phyloP scores from a whole-genome alignment of 2,113 vertebrate genomes.

The Mastomys natalensis region DNA sequence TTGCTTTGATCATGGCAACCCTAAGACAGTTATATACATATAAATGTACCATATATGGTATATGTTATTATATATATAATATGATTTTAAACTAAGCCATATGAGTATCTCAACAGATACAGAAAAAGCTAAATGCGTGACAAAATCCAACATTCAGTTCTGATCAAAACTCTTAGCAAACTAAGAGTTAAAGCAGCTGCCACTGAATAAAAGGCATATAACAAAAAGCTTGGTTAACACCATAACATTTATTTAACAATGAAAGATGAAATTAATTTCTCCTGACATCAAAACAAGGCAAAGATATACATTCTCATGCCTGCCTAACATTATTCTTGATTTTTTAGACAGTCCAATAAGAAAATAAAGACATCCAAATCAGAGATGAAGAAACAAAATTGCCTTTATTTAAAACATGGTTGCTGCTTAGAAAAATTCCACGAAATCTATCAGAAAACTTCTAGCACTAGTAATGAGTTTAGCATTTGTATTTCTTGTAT shows the following conservation, averaged over 20 bases:
- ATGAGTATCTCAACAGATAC: background rate
- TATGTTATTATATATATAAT: background rate
- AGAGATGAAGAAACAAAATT: slow-evolving; percentile 12
- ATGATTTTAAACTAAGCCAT: slow-evolving; percentile 23
- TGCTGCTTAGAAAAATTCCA: slow-evolving; percentile 55
- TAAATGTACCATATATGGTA: background rate
- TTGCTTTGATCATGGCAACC: too few species aligned
- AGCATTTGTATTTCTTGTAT: background rate
- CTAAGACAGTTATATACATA: background rate
- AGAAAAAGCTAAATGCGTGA: background rate
- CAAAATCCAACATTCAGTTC: slow-evolving; percentile 18
- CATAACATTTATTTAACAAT: background rate
- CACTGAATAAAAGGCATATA: slow-evolving; percentile 16
- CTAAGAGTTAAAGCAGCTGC: background rate
- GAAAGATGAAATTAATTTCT: slow-evolving; percentile 18
- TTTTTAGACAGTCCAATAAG: background rate
- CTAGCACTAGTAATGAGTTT: slow-evolving; percentile 23
- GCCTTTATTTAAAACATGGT: slow-evolving; percentile 30
- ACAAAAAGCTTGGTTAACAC: background rate
- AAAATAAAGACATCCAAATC: background rate
- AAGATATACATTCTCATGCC: background rate
- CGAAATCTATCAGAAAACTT: slow-evolving; percentile 24
- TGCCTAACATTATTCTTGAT: background rate
- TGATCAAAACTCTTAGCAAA: slow-evolving; percentile 51
- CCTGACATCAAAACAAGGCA: slow-evolving; percentile 11